A percentile compares a stretch with the other conserved stretches of the same genome.
phyloP scores from a whole-genome alignment of 2,797 vertebrate species.

The Simalia tracyae region DNA sequence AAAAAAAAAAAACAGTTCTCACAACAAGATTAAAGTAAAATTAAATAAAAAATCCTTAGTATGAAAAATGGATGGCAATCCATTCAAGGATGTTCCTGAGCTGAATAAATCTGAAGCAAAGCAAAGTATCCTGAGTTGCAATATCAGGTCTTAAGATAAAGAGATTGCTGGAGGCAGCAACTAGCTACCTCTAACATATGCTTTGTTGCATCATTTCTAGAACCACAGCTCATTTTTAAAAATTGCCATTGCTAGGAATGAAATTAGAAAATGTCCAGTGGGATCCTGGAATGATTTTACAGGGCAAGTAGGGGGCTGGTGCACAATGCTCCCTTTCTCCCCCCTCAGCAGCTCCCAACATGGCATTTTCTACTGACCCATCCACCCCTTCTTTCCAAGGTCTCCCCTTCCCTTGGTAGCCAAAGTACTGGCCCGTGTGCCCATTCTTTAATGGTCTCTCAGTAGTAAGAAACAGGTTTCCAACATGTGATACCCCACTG shows the following conservation, averaged over 20 bases:
- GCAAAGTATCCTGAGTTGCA: not conserved
- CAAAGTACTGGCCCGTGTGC: not conserved
- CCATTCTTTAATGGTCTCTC: not conserved
- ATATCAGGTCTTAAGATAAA: not conserved
- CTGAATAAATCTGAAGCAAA: not conserved
- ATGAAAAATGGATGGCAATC: not conserved
- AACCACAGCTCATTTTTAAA: not conserved
- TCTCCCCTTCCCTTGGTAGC: accelerated
- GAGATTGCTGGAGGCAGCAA: not conserved
- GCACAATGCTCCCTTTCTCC: not conserved
- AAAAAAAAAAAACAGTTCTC: not conserved
- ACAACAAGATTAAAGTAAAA: not conserved
- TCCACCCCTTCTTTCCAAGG: too few relatives aligned
- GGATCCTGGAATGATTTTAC: not conserved
- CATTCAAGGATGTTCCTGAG: not conserved
- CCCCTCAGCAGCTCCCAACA: not conserved
- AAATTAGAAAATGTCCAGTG: not conserved
- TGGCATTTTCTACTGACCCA: not conserved
- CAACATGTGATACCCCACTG: not conserved
- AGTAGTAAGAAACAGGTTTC: not conserved
- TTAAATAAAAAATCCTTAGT: not conserved
- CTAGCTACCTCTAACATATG: not conserved
- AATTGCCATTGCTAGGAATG: not conserved
- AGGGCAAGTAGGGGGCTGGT: not conserved
- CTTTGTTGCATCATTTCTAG: not conserved